Base-by-base conservation (phyloP, 2,113 vertebrate genomes). In the Arothron firmamentum region DNA sequence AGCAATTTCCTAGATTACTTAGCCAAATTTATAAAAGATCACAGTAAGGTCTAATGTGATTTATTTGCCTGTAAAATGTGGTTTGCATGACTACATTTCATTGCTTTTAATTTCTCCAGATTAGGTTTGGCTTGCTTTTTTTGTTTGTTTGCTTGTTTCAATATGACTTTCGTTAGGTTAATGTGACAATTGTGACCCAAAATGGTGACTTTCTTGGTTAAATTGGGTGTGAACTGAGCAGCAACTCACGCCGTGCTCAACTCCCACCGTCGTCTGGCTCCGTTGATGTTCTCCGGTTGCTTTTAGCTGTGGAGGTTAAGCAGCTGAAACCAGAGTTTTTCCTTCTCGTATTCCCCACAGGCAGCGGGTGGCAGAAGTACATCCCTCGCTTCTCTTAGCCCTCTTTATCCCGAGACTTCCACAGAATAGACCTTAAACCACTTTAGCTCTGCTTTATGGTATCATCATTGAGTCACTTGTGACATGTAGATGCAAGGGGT, bases 391-490 rank as follows among this genome's bases (percentile, higher is more conserved):
- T 90, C 72, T 76, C 57, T 87, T 89, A 81, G 83, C 78, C 77
- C 80, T 84, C 80, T 86, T 87, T 85, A 88, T 89, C 84, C 83
- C 13, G 59, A 85, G 79, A 84, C 82, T 85, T 88, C 72, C 82
- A 72, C 80, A 74, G 80, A 87, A 82, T 80, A 86, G 79, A 80
- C 82, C 72, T 76, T 79, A 84, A 85, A 85, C 82, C 81, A 80
- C 81, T 87, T 84, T 83, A 72, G 75, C 83, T 81, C 67, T 80
- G 78, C 82, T 87, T 81, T 82, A 80, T 83, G 83, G 78, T 77
- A 86, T 88, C 81, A 84, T 88, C 85, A 85, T 78, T 67, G 86
- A 87, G 82, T 87, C 85, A 85, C 84, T 86, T 57, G 83, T 84
- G 82, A 85, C 87, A 88, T 87, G 89, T 82, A 84, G 82, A 89